phyloP scores from a whole-genome alignment of 1,140 invertebrate species.

The Choristoneura fumiferana region DNA sequence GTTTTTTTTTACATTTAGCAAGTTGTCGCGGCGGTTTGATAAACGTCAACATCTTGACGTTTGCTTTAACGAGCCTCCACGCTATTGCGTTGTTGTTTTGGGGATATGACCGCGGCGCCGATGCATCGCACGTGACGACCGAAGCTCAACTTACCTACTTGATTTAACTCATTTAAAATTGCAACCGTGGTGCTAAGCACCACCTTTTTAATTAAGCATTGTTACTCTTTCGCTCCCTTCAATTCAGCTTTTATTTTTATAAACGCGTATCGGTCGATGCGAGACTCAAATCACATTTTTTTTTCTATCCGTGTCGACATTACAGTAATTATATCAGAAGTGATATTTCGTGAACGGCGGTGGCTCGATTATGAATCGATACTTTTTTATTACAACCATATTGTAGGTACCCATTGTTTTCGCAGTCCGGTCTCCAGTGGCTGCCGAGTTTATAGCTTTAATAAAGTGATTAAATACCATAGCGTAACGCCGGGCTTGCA shows the following conservation, averaged over 20 bases:
- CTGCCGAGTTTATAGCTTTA: constrained; percentile 49
- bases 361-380: constrained; percentile 36
- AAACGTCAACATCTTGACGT: constrained; percentile 1
- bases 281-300: constrained; percentile 24
- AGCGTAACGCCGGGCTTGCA: constrained; percentile 45
- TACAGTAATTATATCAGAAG: constrained; percentile 43
- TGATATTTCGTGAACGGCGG: constrained; percentile 31
- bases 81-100: no score
- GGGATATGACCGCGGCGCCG: neutral
- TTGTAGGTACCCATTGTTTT: constrained; percentile 47
- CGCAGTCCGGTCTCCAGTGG: constrained; percentile 32
- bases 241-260: constrained; percentile 19
- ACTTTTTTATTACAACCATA: constrained; percentile 48
- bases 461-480: constrained; percentile 67
- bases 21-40: neutral
- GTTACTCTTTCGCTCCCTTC: constrained; percentile 25
- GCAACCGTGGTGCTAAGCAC: constrained; percentile 23
- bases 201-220: constrained; percentile 57
- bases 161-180: constrained; percentile 36
- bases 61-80: neutral
- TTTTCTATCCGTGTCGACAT: constrained; percentile 40
- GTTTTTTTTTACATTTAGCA: constrained; percentile 14
- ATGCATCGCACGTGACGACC: neutral
- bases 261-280: constrained; percentile 19
- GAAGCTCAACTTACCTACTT: constrained; percentile 11